Evolutionary conservation across 2,113 vertebrate species (phyloP).

Genomic region (Urocynchramus pylzowi): DNA sequence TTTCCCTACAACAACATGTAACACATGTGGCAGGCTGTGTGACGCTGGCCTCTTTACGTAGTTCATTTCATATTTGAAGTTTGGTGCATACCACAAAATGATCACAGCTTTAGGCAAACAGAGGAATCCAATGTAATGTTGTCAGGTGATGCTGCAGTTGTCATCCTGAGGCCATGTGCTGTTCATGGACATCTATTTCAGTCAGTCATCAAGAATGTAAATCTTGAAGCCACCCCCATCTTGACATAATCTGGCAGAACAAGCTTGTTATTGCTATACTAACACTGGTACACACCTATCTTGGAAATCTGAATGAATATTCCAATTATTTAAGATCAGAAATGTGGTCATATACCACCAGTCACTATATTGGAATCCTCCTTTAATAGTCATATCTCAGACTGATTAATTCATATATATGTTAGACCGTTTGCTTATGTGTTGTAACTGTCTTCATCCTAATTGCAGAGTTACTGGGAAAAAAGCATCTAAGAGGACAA

Average conservation of each 20-base stretch:
- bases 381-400: background rate
- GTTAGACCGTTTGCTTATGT: background rate
- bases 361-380: background rate
- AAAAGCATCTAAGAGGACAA: constrained; percentile 93
- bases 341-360: background rate
- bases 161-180: background rate
- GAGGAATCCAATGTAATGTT: background rate
- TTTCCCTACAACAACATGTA: background rate
- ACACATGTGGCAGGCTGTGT: background rate
- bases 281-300: background rate
- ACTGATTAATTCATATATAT: background rate
- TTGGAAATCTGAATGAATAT: background rate
- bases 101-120: background rate
- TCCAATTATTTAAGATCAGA: background rate
- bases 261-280: background rate
- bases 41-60: background rate
- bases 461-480: constrained; percentile 91
- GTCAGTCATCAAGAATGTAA: background rate
- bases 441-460: background rate
- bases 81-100: background rate
- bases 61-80: background rate
- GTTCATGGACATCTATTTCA: background rate
- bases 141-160: background rate
- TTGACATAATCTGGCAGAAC: background rate
- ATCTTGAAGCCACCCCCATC: background rate